A percentile compares a stretch with the other conserved stretches of the same genome.
Conservation (phyloP, 1,140 invertebrate genomes). For the Whitmania pigra region DNA sequence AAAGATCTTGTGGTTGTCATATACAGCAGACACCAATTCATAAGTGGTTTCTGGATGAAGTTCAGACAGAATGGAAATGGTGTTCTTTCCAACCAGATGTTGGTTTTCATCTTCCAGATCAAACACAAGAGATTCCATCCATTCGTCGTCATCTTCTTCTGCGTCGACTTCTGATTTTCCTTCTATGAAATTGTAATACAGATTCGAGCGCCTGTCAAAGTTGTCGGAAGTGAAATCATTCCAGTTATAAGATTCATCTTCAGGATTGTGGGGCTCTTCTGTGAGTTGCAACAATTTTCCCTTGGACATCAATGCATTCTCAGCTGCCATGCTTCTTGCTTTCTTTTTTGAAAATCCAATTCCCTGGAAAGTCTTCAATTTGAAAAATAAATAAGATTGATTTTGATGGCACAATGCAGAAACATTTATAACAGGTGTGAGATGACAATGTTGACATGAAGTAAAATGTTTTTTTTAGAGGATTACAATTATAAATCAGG, state of each 20-base stretch:
- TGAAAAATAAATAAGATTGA: not conserved
- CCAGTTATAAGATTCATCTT: constrained; percentile 4
- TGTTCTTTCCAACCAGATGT: constrained; percentile 14
- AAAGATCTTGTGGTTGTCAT: not conserved
- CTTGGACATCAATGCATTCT: constrained; percentile 2
- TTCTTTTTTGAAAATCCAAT: constrained; percentile 14
- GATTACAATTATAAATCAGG: no score
- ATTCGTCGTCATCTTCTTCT: not conserved
- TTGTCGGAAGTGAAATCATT: constrained; percentile 17
- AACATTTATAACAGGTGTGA: no score
- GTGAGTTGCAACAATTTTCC: not conserved
- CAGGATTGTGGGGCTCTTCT: not conserved
- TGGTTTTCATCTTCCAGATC: not conserved
- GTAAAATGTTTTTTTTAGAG: no score
- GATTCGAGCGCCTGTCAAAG: not conserved
- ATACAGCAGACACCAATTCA: not conserved
- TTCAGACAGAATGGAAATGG: constrained; percentile 8
- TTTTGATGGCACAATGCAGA: not conserved
- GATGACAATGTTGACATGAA: no score
- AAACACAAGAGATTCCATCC: not conserved
- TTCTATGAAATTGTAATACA: constrained; percentile 8
- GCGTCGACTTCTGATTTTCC: not conserved
- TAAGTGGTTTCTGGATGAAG: constrained; percentile 4
- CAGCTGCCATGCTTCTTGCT: constrained; percentile 13
- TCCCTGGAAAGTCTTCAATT: constrained; percentile 8